phyloP scores from a whole-genome alignment of 2,113 vertebrate species.

The Pituophis catenifer region DNA sequence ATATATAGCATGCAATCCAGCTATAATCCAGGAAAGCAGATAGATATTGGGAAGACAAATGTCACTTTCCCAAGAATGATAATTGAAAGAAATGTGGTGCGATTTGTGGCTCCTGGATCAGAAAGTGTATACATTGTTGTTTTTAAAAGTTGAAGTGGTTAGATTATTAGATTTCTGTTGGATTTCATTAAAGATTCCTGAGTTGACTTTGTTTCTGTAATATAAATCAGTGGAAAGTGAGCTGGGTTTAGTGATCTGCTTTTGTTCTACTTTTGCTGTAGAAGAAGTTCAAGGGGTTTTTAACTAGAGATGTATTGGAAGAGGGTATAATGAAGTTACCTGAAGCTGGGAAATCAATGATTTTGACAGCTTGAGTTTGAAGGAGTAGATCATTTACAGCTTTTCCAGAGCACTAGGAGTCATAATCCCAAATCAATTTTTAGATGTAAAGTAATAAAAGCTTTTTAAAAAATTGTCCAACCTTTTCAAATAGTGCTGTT shows the following conservation, averaged over 20 bases:
- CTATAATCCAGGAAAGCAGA: neutral
- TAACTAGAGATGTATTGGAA: neutral
- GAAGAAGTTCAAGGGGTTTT: neutral
- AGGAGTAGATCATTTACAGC: neutral
- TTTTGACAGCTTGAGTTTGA: neutral
- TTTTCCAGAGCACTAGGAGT: neutral
- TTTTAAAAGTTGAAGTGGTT: neutral
- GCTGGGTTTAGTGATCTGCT: neutral
- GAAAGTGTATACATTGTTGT: neutral
- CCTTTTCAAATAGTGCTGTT: neutral
- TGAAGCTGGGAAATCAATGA: neutral
- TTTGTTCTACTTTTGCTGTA: neutral
- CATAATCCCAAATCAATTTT: neutral
- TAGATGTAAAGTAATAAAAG: neutral
- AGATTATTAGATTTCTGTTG: neutral
- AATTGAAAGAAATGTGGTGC: neutral
- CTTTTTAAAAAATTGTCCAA: neutral
- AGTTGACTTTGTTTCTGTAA: neutral
- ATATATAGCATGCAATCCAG: neutral
- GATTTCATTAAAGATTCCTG: neutral
- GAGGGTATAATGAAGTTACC: neutral
- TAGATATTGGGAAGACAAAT: neutral
- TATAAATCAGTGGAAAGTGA: neutral
- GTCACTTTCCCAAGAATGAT: neutral
- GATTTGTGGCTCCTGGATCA: neutral